These are phyloP conservation scores for Dichetophora obliterata DNA, from an alignment of 2,888 invertebrate species.

Conservation along the genomic window DNA sequence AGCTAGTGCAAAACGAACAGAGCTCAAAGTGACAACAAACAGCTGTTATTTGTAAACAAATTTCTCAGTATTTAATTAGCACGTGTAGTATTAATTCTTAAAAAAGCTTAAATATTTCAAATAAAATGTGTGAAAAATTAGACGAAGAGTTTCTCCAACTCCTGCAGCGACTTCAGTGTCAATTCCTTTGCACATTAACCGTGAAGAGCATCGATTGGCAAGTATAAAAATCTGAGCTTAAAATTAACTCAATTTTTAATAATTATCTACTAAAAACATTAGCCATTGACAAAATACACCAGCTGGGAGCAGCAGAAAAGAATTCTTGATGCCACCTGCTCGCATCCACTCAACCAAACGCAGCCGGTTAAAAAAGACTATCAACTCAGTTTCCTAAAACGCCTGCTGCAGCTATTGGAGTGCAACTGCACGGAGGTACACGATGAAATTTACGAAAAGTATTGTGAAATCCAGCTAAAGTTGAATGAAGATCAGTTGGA, in stretches of 20 bases:
- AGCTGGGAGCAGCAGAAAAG: slow-evolving; percentile 73
- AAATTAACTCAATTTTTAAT: too few species aligned
- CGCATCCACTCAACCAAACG: slow-evolving; percentile 71
- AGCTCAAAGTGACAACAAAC: neutral
- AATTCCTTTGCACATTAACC: slow-evolving; percentile 62
- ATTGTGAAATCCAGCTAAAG: slow-evolving; percentile 68
- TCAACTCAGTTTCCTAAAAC: slow-evolving; percentile 77
- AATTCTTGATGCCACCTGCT: slow-evolving; percentile 74
- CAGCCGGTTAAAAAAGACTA: slow-evolving; percentile 77
- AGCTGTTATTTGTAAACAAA: neutral
- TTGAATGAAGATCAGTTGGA: slow-evolving; percentile 41
- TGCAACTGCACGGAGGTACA: slow-evolving; percentile 72
- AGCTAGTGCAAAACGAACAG: neutral
- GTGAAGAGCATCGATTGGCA: slow-evolving; percentile 53
- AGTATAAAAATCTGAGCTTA: slow-evolving; percentile 39
- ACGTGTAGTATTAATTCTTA: neutral
- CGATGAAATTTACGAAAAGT: slow-evolving; percentile 76
- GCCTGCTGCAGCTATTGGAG: slow-evolving; percentile 74
- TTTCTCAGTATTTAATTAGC: neutral
- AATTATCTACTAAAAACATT: too few species aligned
- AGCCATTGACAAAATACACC: neutral
- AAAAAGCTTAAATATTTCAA: neutral
- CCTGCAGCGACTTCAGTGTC: slow-evolving; percentile 51
- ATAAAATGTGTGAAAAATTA: neutral
- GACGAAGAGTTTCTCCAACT: slow-evolving; percentile 34